phyloP scores from a whole-genome alignment of 2,113 vertebrate genomes.

The Esox niger region DNA sequence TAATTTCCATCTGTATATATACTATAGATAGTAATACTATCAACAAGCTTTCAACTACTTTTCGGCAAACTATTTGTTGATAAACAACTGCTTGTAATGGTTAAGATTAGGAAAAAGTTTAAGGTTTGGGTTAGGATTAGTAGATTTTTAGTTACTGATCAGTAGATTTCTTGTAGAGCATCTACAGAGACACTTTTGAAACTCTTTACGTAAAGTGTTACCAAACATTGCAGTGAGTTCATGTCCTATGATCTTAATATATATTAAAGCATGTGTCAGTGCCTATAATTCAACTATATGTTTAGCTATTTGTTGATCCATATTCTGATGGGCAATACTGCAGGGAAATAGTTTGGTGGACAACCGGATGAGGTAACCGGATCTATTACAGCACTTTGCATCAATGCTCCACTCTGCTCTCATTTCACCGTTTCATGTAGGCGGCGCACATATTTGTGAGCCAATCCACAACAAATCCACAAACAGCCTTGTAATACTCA shows the following conservation, averaged over 20 bases:
- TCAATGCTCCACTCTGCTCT: constrained; percentile 4
- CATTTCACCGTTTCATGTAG: constrained; percentile 18
- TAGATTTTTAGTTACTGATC: too few relatives aligned
- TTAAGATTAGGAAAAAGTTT: too few relatives aligned
- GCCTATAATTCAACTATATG: not conserved
- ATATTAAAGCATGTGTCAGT: constrained; percentile 3
- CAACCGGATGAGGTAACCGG: not conserved
- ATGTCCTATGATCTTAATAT: not conserved
- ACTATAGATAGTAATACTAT: too few relatives aligned
- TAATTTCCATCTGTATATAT: too few relatives aligned
- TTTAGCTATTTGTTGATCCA: not conserved
- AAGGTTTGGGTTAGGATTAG: too few relatives aligned
- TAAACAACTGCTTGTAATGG: too few relatives aligned
- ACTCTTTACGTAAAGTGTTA: too few relatives aligned
- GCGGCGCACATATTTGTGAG: constrained; percentile 30
- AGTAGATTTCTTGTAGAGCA: too few relatives aligned
- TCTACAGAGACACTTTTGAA: too few relatives aligned
- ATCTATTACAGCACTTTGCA: not conserved
- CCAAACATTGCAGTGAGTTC: not conserved
- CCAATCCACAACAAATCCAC: constrained; percentile 42
- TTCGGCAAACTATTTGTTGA: too few relatives aligned
- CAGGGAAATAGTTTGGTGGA: not conserved
- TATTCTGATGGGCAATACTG: not conserved
- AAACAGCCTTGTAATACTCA: constrained; percentile 26
- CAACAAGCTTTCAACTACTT: too few relatives aligned